These are phyloP conservation scores for Agrochola litura DNA, from an alignment of 2,888 invertebrate species.

Conservation along the genomic window DNA sequence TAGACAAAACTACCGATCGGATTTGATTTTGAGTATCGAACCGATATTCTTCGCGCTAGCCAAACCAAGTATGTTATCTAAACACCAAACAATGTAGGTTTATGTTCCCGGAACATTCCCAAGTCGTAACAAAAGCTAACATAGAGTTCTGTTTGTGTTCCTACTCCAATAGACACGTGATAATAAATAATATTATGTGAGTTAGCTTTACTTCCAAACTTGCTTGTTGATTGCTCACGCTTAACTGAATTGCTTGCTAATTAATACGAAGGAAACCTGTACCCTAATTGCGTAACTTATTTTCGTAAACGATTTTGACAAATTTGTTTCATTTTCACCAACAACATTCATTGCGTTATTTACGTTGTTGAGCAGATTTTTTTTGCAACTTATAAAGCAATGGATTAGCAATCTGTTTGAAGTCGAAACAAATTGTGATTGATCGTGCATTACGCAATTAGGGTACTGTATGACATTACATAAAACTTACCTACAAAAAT, in stretches of 20 bases:
- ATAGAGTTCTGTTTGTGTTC: conserved; percentile 19
- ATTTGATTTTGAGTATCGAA: not conserved
- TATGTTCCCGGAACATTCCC: not conserved
- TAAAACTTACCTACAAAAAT: not conserved
- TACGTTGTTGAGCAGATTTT: no score
- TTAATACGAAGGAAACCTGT: conserved; percentile 2
- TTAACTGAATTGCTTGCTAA: not conserved
- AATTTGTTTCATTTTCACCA: no score
- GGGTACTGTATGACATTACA: not conserved
- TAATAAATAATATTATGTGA: conserved; percentile 28
- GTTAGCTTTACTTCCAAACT: not conserved
- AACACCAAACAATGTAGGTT: not conserved
- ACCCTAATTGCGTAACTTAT: no score
- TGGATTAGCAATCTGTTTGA: no score
- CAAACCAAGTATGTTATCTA: not conserved
- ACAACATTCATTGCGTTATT: no score
- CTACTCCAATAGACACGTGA: conserved; percentile 17
- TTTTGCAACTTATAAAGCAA: no score
- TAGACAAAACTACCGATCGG: not conserved
- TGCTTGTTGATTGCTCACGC: not conserved
- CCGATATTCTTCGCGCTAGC: not conserved
- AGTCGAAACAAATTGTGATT: no score
- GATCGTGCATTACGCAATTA: no score
- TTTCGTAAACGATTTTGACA: no score
- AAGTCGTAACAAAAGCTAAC: conserved; percentile 23